Base-by-base conservation (phyloP, 2,888 invertebrate species). In the Eumerus sabulonum region DNA sequence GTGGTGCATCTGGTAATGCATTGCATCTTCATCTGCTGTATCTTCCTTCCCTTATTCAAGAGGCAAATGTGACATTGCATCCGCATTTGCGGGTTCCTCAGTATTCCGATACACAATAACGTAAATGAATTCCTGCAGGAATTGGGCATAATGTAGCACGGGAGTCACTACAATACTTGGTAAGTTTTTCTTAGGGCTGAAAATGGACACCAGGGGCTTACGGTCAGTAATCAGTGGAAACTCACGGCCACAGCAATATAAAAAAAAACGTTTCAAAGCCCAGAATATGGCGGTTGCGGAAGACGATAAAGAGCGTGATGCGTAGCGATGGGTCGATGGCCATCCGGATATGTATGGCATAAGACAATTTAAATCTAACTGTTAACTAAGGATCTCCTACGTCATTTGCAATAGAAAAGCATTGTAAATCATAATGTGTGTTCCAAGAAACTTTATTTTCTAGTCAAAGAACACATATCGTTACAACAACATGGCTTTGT, bases 281-380 rank as follows among this genome's bases (percentile, higher is more conserved):
- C 76, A 81, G 9, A 76, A 62, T 2, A 72, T 68, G 1, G 60
- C 48, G 1, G 76, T 71, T 0, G 1, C 56, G 54, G 18, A 60
- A 73, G 36, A 54, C 4, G 67, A 51, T 27, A 76, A n/a, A 1
- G 81, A 56, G 14, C 76, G 36, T 9, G 70, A 82, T 0, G 77
- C 68, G 44, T 70, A 38, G 76, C 77, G 14, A 82, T 73, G 12
- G 70, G 76, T 12, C 36, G 63, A 12, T 70, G 59, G 1, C 54
- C 56, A 17, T 64, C 40, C 0, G 18, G 16, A 19, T 48, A 54
- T 7, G 27, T 45, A 13, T 82, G 56, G 1, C 72, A 67, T 5
- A 68, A 53, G 1, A 76, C 62, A 27, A n/a, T n/a, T n/a, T n/a
- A n/a, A n/a, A n/a, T n/a, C n/a, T n/a, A n/a, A n/a, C n/a, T n/a